Evolutionary conservation across 2,113 vertebrate genomes (phyloP).

Genomic region (Puffinus mauretanicus): DNA sequence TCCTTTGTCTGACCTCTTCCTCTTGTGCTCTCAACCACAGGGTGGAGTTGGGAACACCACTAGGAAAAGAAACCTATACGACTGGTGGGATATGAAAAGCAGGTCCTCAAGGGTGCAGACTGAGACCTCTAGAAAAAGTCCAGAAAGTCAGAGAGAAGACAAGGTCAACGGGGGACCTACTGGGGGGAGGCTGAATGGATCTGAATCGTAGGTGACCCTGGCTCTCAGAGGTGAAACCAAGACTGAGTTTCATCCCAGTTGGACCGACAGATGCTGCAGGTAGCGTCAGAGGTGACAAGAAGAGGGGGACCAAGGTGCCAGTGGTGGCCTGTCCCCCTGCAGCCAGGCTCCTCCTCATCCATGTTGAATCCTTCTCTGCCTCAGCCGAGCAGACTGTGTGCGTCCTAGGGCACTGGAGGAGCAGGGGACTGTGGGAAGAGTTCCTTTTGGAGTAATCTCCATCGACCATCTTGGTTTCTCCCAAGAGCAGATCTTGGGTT

Average conservation of each 20-base stretch:
- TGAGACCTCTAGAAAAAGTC: not conserved
- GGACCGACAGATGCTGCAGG: not conserved
- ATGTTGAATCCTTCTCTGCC: not conserved
- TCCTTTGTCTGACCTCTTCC: not conserved
- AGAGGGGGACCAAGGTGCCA: not conserved
- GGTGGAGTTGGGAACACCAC: not conserved
- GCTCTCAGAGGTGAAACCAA: not conserved
- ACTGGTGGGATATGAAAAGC: not conserved
- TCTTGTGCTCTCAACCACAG: not conserved
- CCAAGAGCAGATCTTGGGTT: not conserved
- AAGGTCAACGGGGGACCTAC: accelerated
- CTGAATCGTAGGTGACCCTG: not conserved
- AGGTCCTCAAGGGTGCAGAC: not conserved
- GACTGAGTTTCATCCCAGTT: not conserved
- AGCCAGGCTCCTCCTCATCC: not conserved
- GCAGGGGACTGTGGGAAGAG: not conserved
- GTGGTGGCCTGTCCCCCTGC: not conserved
- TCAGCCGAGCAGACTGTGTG: accelerated
- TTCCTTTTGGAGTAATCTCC: not conserved
- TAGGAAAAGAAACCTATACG: not conserved
- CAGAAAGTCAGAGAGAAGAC: not conserved
- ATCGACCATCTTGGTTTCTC: not conserved
- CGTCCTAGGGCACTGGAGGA: not conserved
- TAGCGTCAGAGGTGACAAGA: not conserved
- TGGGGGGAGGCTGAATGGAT: not conserved